Evolutionary conservation across 2,113 vertebrate genomes (phyloP).

Genomic region (Anoplopoma fimbria): DNA sequence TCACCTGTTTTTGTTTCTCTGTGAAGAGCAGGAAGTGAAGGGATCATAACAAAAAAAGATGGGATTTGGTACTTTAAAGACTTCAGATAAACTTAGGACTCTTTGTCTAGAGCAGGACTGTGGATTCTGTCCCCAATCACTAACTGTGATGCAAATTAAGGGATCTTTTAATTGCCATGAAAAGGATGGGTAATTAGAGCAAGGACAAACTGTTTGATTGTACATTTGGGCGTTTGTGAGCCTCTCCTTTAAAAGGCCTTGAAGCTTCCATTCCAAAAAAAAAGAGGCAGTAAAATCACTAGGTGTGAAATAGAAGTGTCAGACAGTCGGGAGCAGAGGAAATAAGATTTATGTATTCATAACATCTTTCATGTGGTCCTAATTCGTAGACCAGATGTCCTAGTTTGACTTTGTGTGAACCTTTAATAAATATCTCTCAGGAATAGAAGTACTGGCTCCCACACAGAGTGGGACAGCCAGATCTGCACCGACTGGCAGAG

Average conservation of each 20-base stretch:
- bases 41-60: neutral
- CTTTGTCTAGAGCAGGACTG: neutral
- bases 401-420: conserved; percentile 36
- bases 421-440: conserved; percentile 35
- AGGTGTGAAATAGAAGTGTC: conserved; percentile 47
- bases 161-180: neutral
- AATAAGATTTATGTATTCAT: conserved; percentile 18
- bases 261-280: neutral
- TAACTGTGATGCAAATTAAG: neutral
- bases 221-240: neutral
- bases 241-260: neutral
- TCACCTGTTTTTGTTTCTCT: too few relatives aligned
- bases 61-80: neutral
- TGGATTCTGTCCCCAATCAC: neutral
- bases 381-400: conserved; percentile 46
- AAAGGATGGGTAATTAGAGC: neutral
- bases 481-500: conserved; percentile 26
- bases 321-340: neutral
- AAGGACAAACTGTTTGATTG: neutral
- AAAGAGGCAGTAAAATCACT: neutral
- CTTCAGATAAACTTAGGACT: neutral
- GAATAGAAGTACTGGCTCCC: conserved; percentile 11
- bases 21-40: neutral
- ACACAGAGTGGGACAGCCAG: neutral
- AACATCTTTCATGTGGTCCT: conserved; percentile 13